Conservation (phyloP, 2,888 invertebrate genomes). For the Pristionchus japonicus region DNA sequence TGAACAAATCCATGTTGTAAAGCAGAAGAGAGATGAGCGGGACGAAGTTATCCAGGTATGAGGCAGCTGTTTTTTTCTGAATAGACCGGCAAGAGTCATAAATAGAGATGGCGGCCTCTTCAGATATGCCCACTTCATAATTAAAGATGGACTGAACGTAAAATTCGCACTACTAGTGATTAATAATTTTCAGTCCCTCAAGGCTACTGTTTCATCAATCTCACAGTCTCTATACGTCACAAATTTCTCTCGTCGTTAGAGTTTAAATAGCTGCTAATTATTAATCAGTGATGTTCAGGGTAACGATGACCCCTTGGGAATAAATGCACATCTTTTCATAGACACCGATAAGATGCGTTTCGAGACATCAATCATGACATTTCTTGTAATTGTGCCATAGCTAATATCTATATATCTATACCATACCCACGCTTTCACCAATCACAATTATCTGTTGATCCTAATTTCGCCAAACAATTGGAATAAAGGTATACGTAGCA, state of each 20-base stretch:
- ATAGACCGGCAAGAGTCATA: too few relatives aligned
- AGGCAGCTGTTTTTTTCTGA: background rate
- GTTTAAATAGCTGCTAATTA: background rate
- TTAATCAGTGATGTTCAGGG: background rate
- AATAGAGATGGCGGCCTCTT: background rate
- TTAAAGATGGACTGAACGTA: background rate
- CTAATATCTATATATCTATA: background rate
- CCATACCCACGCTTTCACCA: background rate
- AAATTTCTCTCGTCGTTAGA: conserved; percentile 42
- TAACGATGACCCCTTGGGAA: background rate
- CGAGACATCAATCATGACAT: background rate
- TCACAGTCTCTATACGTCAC: conserved; percentile 47
- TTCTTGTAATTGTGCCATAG: background rate
- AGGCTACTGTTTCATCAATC: conserved; percentile 44
- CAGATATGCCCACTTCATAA: too few relatives aligned
- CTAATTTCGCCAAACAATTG: too few relatives aligned
- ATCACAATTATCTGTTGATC: conserved; percentile 1
- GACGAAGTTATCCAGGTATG: conserved; percentile 42
- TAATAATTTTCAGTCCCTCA: conserved; percentile 18
- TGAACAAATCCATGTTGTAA: conserved; percentile 20
- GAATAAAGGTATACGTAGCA: too few relatives aligned
- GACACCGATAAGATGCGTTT: background rate
- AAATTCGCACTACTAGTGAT: background rate
- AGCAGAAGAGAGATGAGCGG: conserved; percentile 28
- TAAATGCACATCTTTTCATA: background rate